Evolutionary conservation across 2,113 vertebrate species (phyloP), one percentile per base, ranked within the genome.

Genomic region (Excalfactoria chinensis): DNA sequence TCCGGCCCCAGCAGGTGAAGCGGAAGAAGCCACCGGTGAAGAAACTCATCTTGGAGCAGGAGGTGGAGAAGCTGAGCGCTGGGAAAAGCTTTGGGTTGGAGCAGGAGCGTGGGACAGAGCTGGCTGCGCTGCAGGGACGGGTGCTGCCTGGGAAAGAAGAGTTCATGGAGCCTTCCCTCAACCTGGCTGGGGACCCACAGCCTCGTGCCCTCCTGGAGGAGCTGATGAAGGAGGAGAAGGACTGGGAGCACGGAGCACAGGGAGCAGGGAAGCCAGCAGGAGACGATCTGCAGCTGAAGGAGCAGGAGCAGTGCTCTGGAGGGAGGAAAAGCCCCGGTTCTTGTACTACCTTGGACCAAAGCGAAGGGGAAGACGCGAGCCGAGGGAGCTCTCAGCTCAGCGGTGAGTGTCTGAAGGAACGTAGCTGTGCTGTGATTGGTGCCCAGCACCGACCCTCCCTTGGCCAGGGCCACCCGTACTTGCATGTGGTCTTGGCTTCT

Each of bases 21-120:
- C 87, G 93, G 81, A 97, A 97, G 93, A 97, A 97, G 55, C 93
- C 78, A 34, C 62, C 89, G 13, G 94, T 87, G 17, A 96, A 96
- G 67, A 97, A 97, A 56, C 94, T 95, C 3, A 26, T 86, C 48
- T 63, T 95, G 74, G 94, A 92, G 77, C 86, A 85, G 32, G 94
- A 91, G 35, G 51, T 68, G 37, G 94, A 95, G 62, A 96, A 94
- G 0, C 84, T 62, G 23, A 48, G 46, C 6, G 3, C 75, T 20
- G 79, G 63, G 66, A 95, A 95, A 49, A 58, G 78, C 90, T 86
- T 37, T 18, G 93, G 72, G 30, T 40, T 84, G 55, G 80, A 78
- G 63, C 76, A 78, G 69, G 93, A 93, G 0, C 63, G 46, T 32
- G 90, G 53, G 25, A 85, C 60, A 13, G 95, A 95, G 75, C 66